Evolutionary conservation across 2,888 invertebrate species (phyloP).

Genomic region (Drosophila fungiperda): DNA sequence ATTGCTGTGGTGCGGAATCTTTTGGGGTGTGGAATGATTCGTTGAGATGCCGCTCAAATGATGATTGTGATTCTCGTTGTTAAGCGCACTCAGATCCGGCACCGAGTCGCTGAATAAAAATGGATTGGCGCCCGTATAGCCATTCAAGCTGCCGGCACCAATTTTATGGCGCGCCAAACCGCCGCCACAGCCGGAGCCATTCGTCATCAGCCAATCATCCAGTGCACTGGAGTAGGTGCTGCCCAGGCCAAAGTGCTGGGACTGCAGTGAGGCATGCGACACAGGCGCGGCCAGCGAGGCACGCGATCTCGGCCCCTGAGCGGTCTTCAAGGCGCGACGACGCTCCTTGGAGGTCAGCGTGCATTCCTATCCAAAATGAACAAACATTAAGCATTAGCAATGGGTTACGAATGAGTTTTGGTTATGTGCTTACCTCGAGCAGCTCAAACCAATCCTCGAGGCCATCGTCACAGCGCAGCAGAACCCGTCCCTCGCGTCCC

Average conservation of each 20-base stretch:
- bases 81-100: slow-evolving; percentile 84
- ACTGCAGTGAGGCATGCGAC: slow-evolving; percentile 84
- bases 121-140: slow-evolving; percentile 84
- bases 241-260: slow-evolving; percentile 84
- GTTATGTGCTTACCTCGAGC: slow-evolving; percentile 85
- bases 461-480: slow-evolving; percentile 86
- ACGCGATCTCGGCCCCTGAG: slow-evolving; percentile 84
- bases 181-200: slow-evolving; percentile 83
- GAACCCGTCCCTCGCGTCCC: slow-evolving; percentile 85
- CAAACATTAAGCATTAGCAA: background rate
- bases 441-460: slow-evolving; percentile 89
- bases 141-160: slow-evolving; percentile 80
- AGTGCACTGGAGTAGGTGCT: slow-evolving; percentile 86
- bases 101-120: slow-evolving; percentile 85
- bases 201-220: slow-evolving; percentile 86
- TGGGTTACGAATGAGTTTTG: background rate
- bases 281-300: slow-evolving; percentile 85
- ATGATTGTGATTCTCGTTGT: slow-evolving; percentile 84
- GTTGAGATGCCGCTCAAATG: slow-evolving; percentile 83
- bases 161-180: slow-evolving; percentile 85
- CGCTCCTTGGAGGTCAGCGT: slow-evolving; percentile 88
- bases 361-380: slow-evolving; percentile 86
- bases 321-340: slow-evolving; percentile 86
- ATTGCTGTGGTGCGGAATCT: slow-evolving; percentile 83
- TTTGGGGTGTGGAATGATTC: slow-evolving; percentile 85